Evolutionary conservation across 2,113 vertebrate species (phyloP), one percentile per base, ranked within the genome.

Genomic region (Dinomys branickii): DNA sequence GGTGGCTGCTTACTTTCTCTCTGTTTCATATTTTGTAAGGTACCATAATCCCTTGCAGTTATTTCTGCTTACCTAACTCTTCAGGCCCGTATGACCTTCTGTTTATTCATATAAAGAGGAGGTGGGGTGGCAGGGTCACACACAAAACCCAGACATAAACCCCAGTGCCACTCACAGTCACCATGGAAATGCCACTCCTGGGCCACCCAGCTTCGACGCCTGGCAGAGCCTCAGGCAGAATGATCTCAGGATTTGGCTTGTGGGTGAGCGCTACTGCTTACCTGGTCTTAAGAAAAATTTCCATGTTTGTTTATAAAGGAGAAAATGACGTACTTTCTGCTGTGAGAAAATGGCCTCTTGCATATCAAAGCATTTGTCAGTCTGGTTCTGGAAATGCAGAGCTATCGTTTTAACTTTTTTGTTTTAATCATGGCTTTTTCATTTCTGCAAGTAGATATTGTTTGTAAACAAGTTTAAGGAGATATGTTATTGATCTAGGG

Each of bases 101-200:
- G 71, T 94, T 97, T 96, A 96, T 54, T 96, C 96, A 91, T 83
- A 77, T 19, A 88, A 26, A 85, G 94, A 94, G 87, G 87, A n/a
- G 38, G 28, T 63, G 75, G 85, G 50, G 13, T 24, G 13, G 38
- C n/a, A n/a, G 0, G 3, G 95, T 67, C 41, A 7, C 77, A 13
- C 52, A 14, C 41, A 56, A 89, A 90, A 41, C 58, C 22, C 41
- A 80, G 77, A 35, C 30, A 35, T 11, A 17, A 52, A 54, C 7
- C 30, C 33, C 89, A 59, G 4, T 83, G 93, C 83, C 90, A 96
- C 96, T 94, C 95, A 86, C 1, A 10, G 89, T 97, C 90, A 93
- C 96, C 94, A 90, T 90, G 92, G 97, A 97, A 96, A 98, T 73
- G 0, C 38, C 3, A 7, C 75, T 71, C 92, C 93, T 95, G 94